Evolutionary conservation across 1,140 invertebrate species (phyloP), one percentile per base, ranked within the genome.

Genomic region (Heliothis subflexa): DNA sequence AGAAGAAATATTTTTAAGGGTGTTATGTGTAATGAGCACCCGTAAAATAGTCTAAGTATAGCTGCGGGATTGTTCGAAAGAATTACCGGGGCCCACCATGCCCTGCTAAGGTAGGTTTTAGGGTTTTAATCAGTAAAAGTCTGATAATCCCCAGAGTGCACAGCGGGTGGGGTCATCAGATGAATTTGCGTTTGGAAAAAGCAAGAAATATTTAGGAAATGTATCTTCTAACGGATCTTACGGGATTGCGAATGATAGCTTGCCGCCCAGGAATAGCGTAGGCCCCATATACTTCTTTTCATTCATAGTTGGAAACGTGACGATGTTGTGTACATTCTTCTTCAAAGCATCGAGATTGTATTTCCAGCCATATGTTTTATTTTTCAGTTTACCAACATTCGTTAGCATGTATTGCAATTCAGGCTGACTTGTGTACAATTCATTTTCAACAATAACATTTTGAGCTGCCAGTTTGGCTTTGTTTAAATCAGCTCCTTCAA

Each of bases 221-320:
- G 33, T 25, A 40, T 40, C 0, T 5, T 40, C 0, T 40, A 40
- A 9, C 4, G 33, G 33, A 40, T 86, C 89, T 95, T 93, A 97
- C 96, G 90, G 95, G 54, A 98, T 91, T 86, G 96, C 97, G 85
- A 96, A 95, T 12, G 97, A 98, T 9, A 96, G 91, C 33, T 88
- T 94, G 54, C 98, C 98, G 33, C 95, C 96, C 77, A 98, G 95
- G 89, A 98, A 98, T 0, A 98, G 88, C 14, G 96, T 96, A 14
- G 96, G 96, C 16, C 96, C 96, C 9, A 88, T 25, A 86, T 95
- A 98, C 21, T 80, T 81, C 78, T 91, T 93, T 5, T 85, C 87
- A 14, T 78, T 77, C 33, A 95, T 80, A 40, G 88, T 82, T 1
- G 96, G 96, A 93, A 97, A 97, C 1, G 86, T 87, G 1, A 95